These are phyloP conservation scores for Pangasianodon gigas DNA, from an alignment of 2,113 vertebrate genomes.

Conservation along the genomic window DNA sequence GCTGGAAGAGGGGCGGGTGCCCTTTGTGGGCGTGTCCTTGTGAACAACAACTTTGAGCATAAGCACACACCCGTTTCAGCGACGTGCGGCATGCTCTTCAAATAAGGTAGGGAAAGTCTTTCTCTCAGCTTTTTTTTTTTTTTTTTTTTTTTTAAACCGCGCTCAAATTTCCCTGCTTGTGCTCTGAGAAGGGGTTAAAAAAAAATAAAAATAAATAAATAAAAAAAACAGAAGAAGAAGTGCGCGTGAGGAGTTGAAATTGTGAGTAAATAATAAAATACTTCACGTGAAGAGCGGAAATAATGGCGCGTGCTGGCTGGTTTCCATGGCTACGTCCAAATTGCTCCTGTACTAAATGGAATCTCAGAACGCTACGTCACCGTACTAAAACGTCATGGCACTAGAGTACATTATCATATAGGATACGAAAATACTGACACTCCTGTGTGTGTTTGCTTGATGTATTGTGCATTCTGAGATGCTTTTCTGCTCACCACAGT, in stretches of 20 bases:
- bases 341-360: not conserved
- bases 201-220: too few species aligned
- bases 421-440: not conserved
- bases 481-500: not conserved
- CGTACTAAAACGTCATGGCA: not conserved
- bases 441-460: not conserved
- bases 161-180: not conserved
- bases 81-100: not conserved
- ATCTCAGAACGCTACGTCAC: not conserved
- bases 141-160: not conserved
- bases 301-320: not conserved
- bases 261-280: not conserved
- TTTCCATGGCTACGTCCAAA: not conserved
- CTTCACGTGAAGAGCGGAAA: not conserved
- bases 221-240: not conserved
- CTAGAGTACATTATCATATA: not conserved
- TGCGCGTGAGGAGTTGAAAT: not conserved
- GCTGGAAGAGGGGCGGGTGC: conserved; percentile 55
- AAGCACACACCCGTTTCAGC: conserved; percentile 2
- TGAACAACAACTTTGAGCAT: conserved; percentile 23
- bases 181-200: not conserved
- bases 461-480: not conserved
- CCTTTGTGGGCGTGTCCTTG: conserved; percentile 50
- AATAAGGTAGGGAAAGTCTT: not conserved
- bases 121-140: too few species aligned